Evolutionary conservation across 2,888 invertebrate genomes (phyloP), one percentile per base, ranked within the genome.

Genomic region (Camponotus fellah): DNA sequence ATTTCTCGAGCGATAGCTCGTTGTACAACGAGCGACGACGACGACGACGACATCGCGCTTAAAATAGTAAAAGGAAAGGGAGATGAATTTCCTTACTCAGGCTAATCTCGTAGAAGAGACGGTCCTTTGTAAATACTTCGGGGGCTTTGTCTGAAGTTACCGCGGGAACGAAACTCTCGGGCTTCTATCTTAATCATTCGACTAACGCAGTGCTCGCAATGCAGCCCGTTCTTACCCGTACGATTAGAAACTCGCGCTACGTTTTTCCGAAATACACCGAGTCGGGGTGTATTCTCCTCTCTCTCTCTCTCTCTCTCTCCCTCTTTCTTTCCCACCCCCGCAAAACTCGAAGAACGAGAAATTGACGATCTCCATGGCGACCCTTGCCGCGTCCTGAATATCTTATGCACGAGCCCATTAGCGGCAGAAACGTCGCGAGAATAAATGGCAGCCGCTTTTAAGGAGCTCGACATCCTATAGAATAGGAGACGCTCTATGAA

Each of bases 101-200:
- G 49, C 83, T 80, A 69, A 83, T 83, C 80, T 81, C 76, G 65
- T 75, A 76, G 69, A 71, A 65, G 80, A 53, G 69, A 34, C 62
- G 53, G 71, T 71, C 79, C 82, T 87, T 85, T 85, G 80, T 81
- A 86, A 86, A 87, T 86, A 86, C 85, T 87, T 88, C 74, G 82
- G 82, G 66, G 84, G 84, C 87, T 85, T 83, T 85, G 83, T 84
- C 82, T 79, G 84, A 81, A 85, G 86, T 85, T 85, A 84, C 76
- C 69, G 83, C 87, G 66, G 85, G 87, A 87, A 87, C 87, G 87
- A 87, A 84, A 86, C 85, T 87, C 87, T 79, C 69, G 68, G 77
- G 84, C 69, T 80, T 87, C 75, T 64, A 72, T 84, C 68, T 88
- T 86, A 88, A 87, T 87, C 85, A 86, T 87, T 84, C 88, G 84